Conservation (phyloP, 1,140 invertebrate species). For the Oedothorax gibbosus region DNA sequence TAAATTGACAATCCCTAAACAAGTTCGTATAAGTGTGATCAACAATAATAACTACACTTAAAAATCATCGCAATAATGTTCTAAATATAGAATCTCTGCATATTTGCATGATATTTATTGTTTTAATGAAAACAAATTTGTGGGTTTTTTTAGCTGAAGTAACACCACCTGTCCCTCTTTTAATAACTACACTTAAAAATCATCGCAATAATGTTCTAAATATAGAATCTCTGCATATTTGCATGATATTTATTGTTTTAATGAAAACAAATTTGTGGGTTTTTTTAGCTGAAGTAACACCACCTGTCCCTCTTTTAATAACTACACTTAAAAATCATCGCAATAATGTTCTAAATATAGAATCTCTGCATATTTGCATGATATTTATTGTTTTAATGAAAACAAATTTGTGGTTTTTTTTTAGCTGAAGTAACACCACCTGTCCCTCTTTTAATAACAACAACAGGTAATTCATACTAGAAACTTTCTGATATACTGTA, state of each 20-base stretch:
- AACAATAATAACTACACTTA: too few species aligned
- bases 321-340: too few species aligned
- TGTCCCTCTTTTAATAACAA: neutral
- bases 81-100: too few species aligned
- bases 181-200: too few species aligned
- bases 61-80: too few species aligned
- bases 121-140: neutral
- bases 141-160: conserved; percentile 7
- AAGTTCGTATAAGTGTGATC: too few species aligned
- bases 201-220: too few species aligned
- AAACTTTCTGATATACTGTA: too few species aligned
- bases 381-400: neutral
- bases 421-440: neutral
- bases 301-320: neutral
- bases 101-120: neutral
- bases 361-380: neutral
- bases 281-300: conserved; percentile 4
- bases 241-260: neutral
- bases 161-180: neutral
- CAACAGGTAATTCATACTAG: conserved; percentile 10
- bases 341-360: too few species aligned
- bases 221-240: too few species aligned
- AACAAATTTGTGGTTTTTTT: neutral
- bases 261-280: neutral
- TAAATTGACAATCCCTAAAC: too few species aligned